Evolutionary conservation across 1,140 invertebrate species (phyloP), one percentile per base, ranked within the genome.

Genomic region (Habropoda laboriosa): DNA sequence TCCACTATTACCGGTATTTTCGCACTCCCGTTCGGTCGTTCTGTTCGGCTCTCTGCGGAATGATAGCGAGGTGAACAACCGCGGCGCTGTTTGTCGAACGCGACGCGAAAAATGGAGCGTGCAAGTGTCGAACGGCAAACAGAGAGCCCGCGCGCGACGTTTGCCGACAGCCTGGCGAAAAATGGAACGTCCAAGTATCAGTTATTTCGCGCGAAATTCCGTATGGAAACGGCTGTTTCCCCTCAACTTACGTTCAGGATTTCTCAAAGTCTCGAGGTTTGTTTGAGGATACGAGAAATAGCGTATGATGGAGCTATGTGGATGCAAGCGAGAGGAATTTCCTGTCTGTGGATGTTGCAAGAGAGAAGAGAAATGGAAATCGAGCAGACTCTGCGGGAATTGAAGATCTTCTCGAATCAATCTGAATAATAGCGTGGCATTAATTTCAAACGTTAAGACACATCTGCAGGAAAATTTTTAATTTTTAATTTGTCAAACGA

Each of bases 131-230:
- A 64, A 63, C 38, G 61, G 35, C 38, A 42, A 64, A 64, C 61
- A 64, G 24, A 27, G 8, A n/a, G n/a, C n/a, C n/a, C n/a, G 13
- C 16, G 35, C 24, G 61, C 42, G 61, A 64, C 61, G 61, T 64
- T 64, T 42, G 61, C 12, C 13, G 61, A 64, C 35, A 64, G 61
- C 61, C 16, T 42, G n/a, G 27, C 38, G 61, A 64, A 64, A 64
- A 64, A 64, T 64, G 38, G 38, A 42, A 24, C 61, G 38, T 10
- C 38, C 61, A 27, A 42, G 35, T 64, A 38, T 42, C 61, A n/a
- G 61, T 42, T 64, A 64, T 64, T 64, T 64, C 61, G 61, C 61
- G 24, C 5, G 38, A 0, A 42, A 42, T 5, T 27, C 27, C 7
- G 38, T n/a, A n/a, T 32, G 12, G 24, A 10, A 35, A 38, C 21